Evolutionary conservation across 1,140 invertebrate genomes (phyloP), one percentile per base, ranked within the genome.

Genomic region (Chironomus tepperi): DNA sequence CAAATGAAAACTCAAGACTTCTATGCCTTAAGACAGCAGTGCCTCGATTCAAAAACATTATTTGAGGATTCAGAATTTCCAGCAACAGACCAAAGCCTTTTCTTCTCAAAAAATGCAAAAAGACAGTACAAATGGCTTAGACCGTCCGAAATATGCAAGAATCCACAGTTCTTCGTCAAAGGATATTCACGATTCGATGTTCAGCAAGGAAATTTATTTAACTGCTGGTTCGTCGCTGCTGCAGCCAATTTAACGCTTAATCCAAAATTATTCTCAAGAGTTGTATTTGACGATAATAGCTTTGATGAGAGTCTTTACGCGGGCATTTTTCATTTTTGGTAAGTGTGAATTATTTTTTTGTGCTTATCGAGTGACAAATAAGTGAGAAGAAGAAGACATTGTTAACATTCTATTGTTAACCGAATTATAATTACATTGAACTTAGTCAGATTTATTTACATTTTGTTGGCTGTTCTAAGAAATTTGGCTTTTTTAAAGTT

Each of bases 141-240:
- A 73, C 94, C 94, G 47, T 86, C 9, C 95, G 96, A 99, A 88
- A 95, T 99, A 74, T 85, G 86, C 67, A 88, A 90, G 43, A 87
- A 96, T 79, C 95, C 97, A 0, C 88, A 94, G 78, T 88, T 98
- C 21, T 97, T 98, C 80, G 91, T 97, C 0, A 95, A 96, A 79
- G 98, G 96, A 1, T 96, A 92, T 80, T 94, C 94, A 15, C 86
- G 97, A 77, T 99, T 99, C 85, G 97, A 99, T 85, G 94, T 99
- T 0, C 93, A 96, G 77, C 97, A 99, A 84, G 97, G 97, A 76
- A 95, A 98, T 85, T 84, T 99, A 0, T 97, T 97, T 73, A 97
- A 99, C 81, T 99, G 97, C 81, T 99, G 97, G 97, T 84, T 99
- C 0, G 83, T 99, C 77, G 97, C 97, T 42, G 97, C 97, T 42